Percentiles rank a stretch among this genome's conserved stretches.
Evolutionary conservation across 2,797 vertebrate species (phyloP).

Genomic region (Moxostoma hubbsi): DNA sequence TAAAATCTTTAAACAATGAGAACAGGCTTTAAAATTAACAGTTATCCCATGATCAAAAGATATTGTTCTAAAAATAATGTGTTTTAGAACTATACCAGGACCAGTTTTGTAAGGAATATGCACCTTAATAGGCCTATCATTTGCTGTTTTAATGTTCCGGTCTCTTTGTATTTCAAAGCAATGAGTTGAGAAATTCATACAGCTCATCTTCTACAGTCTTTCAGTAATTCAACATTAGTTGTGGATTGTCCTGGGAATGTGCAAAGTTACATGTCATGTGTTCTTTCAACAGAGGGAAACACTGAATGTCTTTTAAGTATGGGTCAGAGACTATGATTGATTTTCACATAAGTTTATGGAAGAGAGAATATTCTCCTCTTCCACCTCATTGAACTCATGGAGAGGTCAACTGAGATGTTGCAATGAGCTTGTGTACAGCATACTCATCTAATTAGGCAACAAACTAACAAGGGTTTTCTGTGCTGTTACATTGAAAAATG

Average conservation of each 20-base stretch:
- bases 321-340: background rate
- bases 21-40: background rate
- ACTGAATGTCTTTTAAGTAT: background rate
- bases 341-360: background rate
- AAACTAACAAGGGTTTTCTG: background rate
- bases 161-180: background rate
- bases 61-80: background rate
- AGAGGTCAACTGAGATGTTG: constrained; percentile 8
- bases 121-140: background rate
- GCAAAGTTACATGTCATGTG: background rate
- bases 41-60: background rate
- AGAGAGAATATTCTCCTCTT: background rate
- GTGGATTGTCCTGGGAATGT: background rate
- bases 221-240: constrained; percentile 4
- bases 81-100: background rate
- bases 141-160: background rate
- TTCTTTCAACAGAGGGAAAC: background rate
- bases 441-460: background rate
- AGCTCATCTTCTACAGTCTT: background rate
- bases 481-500: background rate
- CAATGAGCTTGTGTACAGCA: background rate
- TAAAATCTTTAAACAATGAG: background rate
- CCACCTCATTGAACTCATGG: background rate
- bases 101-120: background rate
- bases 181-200: background rate